These are phyloP conservation scores for Epinephelus awoara DNA, from an alignment of 2,797 vertebrate species.

Conservation along the genomic window DNA sequence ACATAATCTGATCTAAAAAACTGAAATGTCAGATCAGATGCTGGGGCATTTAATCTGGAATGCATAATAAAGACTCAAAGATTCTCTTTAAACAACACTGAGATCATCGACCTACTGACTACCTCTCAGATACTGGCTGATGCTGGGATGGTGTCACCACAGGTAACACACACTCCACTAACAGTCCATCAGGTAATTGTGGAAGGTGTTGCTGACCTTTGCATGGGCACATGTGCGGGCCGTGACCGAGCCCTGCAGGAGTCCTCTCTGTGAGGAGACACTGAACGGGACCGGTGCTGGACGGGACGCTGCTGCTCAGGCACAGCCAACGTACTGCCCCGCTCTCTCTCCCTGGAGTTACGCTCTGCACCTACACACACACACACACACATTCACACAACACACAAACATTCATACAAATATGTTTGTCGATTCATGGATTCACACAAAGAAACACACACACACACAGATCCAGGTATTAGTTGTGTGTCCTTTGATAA, in stretches of 20 bases:
- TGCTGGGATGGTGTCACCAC: background rate
- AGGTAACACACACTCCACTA: background rate
- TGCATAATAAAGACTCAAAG: background rate
- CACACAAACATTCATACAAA: conserved; percentile 20
- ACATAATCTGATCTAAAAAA: background rate
- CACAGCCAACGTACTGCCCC: conserved; percentile 92
- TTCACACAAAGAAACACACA: conserved; percentile 23
- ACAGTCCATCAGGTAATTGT: background rate
- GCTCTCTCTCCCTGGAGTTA: conserved; percentile 92
- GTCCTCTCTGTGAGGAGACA: conserved; percentile 97
- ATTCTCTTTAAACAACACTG: background rate
- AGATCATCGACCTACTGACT: background rate
- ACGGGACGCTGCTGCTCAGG: conserved; percentile 94
- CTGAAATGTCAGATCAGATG: background rate
- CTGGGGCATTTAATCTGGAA: background rate
- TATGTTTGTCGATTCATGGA: background rate
- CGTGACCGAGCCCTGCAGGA: conserved; percentile 95
- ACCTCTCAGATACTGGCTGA: background rate
- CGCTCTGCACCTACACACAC: conserved; percentile 88
- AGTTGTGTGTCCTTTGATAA: conserved; percentile 31
- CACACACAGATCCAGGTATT: conserved; percentile 32
- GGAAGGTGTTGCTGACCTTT: conserved; percentile 88
- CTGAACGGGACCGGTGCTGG: conserved; percentile 96
- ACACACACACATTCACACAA: conserved; percentile 3
- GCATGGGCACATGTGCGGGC: conserved; percentile 96